Base-by-base conservation (phyloP, 1,140 invertebrate genomes). In the Musca vetustissima region DNA sequence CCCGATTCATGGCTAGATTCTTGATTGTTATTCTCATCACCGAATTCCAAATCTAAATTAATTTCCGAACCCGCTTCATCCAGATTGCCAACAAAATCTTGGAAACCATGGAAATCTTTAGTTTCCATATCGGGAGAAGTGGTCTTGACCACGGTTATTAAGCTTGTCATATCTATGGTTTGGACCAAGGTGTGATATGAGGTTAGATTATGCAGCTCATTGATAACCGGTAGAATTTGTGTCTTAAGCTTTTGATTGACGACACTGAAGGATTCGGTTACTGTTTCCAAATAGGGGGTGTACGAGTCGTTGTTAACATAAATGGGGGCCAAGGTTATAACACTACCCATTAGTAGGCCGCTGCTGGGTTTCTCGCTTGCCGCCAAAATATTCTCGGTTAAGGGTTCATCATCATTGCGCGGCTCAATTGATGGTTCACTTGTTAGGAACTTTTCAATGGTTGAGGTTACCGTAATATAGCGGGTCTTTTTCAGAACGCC, bases 211-310 rank as follows among this genome's bases (percentile, higher is more conserved):
- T 86, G 87, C 22, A 89, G 88, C 55, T 86, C 86, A 59, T 70
- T 71, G 13, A 95, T 84, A 1, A 95, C 88, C 1, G 94, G 94
- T 55, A 96, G 83, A 66, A 96, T 88, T 73, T 95, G 92, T 0
- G 93, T 95, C 78, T 95, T 95, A 1, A 94, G 81, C 83, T 95
- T 88, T 1, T 90, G 88, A 81, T 95, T 92, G 0, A 93, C 94
- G 6, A 93, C 94, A 69, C 93, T 94, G 83, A 94, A 95, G 1
- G 92, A 93, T 83, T 96, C 93, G 0, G 92, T 95, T n/a, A 94
- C 84, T 0, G 93, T 96, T 84, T 95, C 92, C 64, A 96, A 79
- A 1, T 92, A 91, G 21, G 91, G 92, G 1, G 91, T 95, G 73
- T 91, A 91, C 71, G 89, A 86, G 69, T 90, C 89, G 13, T 88